Percentiles rank a stretch among this genome's conserved stretches.
Evolutionary conservation across 2,113 vertebrate species (phyloP).

Genomic region (Sorex fumeus): DNA sequence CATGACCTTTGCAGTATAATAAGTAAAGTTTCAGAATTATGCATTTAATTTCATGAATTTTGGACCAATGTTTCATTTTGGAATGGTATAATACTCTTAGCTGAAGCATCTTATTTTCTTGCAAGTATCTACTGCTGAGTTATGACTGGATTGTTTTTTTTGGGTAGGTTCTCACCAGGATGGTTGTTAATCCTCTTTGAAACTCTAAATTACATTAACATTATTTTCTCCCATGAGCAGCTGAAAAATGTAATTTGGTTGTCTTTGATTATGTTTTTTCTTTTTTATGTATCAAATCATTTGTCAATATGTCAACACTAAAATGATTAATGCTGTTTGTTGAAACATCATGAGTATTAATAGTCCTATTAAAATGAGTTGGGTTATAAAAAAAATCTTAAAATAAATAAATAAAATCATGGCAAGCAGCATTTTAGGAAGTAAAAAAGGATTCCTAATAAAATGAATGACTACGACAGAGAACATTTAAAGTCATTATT

Average conservation of each 20-base stretch:
- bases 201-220: conserved; percentile 69
- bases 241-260: conserved; percentile 70
- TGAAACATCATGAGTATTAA: conserved; percentile 74
- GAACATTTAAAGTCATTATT: too few relatives aligned
- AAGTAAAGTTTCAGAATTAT: conserved; percentile 46
- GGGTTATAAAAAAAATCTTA: conserved; percentile 56
- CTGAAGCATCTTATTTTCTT: conserved; percentile 51
- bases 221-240: conserved; percentile 54
- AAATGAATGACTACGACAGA: too few relatives aligned
- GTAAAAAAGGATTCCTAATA: too few relatives aligned
- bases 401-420: too few relatives aligned
- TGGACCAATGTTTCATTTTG: neutral
- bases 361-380: conserved; percentile 65
- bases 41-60: conserved; percentile 18
- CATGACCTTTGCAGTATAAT: neutral
- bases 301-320: conserved; percentile 77
- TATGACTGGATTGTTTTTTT: conserved; percentile 49
- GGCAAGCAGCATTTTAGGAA: too few relatives aligned
- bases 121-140: neutral
- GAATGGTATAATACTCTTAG: neutral
- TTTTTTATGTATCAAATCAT: conserved; percentile 67
- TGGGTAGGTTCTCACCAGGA: conserved; percentile 29
- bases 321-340: conserved; percentile 69
- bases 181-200: conserved; percentile 63
- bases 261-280: conserved; percentile 74